phyloP scores from a whole-genome alignment of 1,140 invertebrate genomes.

The Pseudomyrmex sp. region DNA sequence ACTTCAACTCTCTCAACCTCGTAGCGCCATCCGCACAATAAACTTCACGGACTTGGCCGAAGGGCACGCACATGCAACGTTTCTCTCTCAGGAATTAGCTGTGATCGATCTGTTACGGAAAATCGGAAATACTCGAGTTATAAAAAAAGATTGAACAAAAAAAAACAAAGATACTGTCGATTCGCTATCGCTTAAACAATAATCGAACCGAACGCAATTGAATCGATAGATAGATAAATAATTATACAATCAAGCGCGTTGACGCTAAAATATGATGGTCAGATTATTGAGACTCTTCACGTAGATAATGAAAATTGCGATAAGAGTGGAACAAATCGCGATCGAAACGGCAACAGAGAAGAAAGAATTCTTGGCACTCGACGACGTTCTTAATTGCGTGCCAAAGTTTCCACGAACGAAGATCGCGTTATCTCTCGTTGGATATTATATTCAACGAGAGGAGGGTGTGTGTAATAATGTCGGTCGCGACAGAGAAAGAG shows the following conservation, averaged over 20 bases:
- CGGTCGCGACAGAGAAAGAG: constrained; percentile 43
- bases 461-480: not conserved
- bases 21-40: constrained; percentile 62
- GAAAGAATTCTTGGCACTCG: not conserved
- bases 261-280: not conserved
- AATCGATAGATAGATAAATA: not conserved
- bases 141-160: not conserved
- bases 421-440: constrained; percentile 50
- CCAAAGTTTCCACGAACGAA: not conserved
- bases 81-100: not conserved
- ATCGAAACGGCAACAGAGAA: too few species aligned
- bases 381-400: too few species aligned
- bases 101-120: not conserved
- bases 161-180: not conserved
- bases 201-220: too few species aligned
- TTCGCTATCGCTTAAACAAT: not conserved
- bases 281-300: not conserved
- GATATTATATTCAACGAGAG: constrained; percentile 31
- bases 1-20: constrained; percentile 77
- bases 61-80: constrained; percentile 67
- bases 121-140: not conserved
- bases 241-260: not conserved
- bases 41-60: constrained; percentile 67
- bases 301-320: not conserved
- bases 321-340: not conserved